Conservation (phyloP, 2,888 invertebrate genomes). For the Mesochorus sp. region DNA sequence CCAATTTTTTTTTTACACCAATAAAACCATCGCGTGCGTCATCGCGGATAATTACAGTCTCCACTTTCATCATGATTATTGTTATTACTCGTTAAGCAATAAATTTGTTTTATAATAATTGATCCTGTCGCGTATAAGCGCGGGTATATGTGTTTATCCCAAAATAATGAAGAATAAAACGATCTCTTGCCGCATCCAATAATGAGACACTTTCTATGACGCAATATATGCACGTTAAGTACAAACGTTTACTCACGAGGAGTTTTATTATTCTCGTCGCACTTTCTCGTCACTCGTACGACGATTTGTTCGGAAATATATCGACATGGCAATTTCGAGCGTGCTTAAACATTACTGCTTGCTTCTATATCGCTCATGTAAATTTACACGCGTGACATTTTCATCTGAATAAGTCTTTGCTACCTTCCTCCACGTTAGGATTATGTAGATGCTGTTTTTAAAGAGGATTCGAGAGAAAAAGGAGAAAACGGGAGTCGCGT, state of each 20-base stretch:
- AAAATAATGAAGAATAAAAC: background rate
- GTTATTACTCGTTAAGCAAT: background rate
- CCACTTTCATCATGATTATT: background rate
- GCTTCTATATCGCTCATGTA: background rate
- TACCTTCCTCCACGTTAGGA: background rate
- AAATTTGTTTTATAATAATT: background rate
- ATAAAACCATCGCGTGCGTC: background rate
- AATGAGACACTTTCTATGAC: slow-evolving; percentile 32
- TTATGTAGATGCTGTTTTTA: background rate
- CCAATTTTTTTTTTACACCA: slow-evolving; percentile 75
- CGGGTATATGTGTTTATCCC: no score
- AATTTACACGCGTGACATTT: slow-evolving; percentile 1
- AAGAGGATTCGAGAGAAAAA: background rate
- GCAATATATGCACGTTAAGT: background rate
- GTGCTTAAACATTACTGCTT: background rate
- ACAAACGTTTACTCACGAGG: background rate
- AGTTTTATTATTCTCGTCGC: no score
- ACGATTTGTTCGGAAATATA: background rate
- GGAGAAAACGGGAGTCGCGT: background rate
- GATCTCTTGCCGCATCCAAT: slow-evolving; percentile 6
- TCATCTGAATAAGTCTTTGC: background rate
- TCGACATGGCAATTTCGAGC: slow-evolving; percentile 26
- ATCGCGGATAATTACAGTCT: background rate
- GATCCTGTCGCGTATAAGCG: no score
- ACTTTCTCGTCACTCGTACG: no score